Conservation (phyloP, 2,113 vertebrate genomes). For the Tetrao urogallus region DNA sequence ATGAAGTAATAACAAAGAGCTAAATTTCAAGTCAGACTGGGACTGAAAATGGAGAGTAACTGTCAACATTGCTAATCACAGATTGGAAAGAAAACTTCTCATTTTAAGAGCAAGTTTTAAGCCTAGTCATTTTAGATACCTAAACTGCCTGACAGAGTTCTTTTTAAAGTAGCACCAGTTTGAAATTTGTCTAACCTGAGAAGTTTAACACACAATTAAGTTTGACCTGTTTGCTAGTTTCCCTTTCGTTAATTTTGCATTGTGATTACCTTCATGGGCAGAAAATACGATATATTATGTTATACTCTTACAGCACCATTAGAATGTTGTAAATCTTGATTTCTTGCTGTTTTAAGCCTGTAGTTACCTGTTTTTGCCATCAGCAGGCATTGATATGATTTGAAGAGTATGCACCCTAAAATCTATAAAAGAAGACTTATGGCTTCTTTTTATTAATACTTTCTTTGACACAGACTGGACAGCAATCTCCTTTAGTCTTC, state of each 20-base stretch:
- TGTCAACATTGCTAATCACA: neutral
- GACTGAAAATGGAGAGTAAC: conserved; percentile 8
- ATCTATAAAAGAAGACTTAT: conserved; percentile 36
- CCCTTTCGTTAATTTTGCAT: conserved; percentile 77
- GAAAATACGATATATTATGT: conserved; percentile 30
- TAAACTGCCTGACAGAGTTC: conserved; percentile 65
- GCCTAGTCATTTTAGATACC: conserved; percentile 3
- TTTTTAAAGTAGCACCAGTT: conserved; percentile 82
- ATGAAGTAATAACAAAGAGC: conserved; percentile 11
- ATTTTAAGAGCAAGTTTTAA: neutral
- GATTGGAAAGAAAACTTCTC: neutral
- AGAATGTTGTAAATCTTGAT: conserved; percentile 47
- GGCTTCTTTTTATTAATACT: conserved; percentile 48
- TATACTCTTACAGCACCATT: conserved; percentile 42
- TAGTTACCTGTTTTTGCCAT: conserved; percentile 36
- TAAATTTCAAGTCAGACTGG: conserved; percentile 8
- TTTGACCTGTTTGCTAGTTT: conserved; percentile 71
- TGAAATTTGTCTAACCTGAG: conserved; percentile 80
- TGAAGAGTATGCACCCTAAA: conserved; percentile 23
- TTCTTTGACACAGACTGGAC: conserved; percentile 82
- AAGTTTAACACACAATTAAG: conserved; percentile 75
- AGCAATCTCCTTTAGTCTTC: conserved; percentile 87
- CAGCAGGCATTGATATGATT: conserved; percentile 47
- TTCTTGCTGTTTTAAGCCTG: conserved; percentile 32
- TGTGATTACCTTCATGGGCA: conserved; percentile 57